These are phyloP conservation scores for Harpalus rufipes DNA, from an alignment of 2,888 invertebrate genomes.

Conservation along the genomic window DNA sequence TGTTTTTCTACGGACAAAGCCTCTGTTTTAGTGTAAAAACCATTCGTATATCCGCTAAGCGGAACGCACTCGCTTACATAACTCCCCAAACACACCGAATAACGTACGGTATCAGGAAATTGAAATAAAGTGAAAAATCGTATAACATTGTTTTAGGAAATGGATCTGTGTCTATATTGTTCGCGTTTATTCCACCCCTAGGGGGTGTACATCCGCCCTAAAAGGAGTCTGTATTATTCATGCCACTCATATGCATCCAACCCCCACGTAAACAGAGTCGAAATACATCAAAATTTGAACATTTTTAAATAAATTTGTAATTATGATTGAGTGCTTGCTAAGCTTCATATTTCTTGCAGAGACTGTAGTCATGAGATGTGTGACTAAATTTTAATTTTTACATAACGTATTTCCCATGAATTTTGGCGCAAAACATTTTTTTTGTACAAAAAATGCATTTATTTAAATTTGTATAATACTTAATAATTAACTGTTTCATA, in stretches of 20 bases:
- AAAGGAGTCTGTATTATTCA: conserved; percentile 65
- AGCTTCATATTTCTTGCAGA: no score
- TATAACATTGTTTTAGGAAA: conserved; percentile 72
- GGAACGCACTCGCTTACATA: conserved; percentile 56
- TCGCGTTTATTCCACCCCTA: conserved; percentile 62
- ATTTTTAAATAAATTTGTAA: background rate
- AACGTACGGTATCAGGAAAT: conserved; percentile 68
- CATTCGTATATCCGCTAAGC: conserved; percentile 29
- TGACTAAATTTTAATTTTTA: no score
- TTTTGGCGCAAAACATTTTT: no score
- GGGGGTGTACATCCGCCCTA: conserved; percentile 62
- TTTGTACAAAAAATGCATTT: no score
- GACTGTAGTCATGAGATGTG: no score
- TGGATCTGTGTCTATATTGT: conserved; percentile 70
- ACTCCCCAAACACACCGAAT: conserved; percentile 61
- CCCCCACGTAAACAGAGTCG: background rate
- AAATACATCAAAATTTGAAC: background rate
- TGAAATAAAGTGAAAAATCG: conserved; percentile 73
- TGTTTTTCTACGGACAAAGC: conserved; percentile 11
- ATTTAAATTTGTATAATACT: no score
- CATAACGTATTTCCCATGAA: no score
- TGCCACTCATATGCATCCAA: conserved; percentile 10
- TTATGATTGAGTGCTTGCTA: background rate
- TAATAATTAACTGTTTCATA: no score
- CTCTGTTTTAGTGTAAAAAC: conserved; percentile 31